phyloP scores from a whole-genome alignment of 1,140 invertebrate species.

The Aradophagus sp. region DNA sequence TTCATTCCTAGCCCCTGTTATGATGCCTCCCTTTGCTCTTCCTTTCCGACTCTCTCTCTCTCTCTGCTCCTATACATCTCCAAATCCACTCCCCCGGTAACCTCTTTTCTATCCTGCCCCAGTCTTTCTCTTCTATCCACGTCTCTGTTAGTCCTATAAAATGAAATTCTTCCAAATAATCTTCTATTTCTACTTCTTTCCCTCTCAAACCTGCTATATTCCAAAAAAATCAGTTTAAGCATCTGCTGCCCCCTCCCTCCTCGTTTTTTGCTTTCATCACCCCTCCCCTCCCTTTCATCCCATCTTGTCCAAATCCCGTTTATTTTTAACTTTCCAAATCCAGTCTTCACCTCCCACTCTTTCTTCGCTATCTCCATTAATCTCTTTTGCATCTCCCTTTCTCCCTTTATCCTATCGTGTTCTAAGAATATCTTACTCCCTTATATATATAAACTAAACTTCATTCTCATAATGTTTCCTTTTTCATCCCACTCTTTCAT shows the following conservation, averaged over 20 bases:
- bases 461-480: slow-evolving; percentile 5
- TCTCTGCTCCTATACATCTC: not conserved
- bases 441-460: not conserved
- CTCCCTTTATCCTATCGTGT: slow-evolving; percentile 19
- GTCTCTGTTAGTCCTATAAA: slow-evolving; percentile 1
- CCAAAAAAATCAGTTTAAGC: not conserved
- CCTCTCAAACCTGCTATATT: slow-evolving; percentile 1
- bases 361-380: not conserved
- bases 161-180: slow-evolving; percentile 1
- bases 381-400: slow-evolving; percentile 9
- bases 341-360: slow-evolving; percentile 12
- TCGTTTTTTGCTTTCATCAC: slow-evolving; percentile 1
- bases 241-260: no score
- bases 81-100: not conserved
- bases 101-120: not conserved
- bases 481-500: slow-evolving; percentile 10
- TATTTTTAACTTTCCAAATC: slow-evolving; percentile 1
- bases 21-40: slow-evolving; percentile 1
- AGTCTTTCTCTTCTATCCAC: slow-evolving; percentile 4
- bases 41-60: not conserved
- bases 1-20: not conserved
- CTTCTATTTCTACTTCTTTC: not conserved
- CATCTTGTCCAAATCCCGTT: no score
- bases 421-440: slow-evolving; percentile 6
- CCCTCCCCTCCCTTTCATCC: not conserved